Evolutionary conservation across 53 echinoderm and acorn worm genomes (phyloP).

Genomic region (Mesocentrotus franciscanus): DNA sequence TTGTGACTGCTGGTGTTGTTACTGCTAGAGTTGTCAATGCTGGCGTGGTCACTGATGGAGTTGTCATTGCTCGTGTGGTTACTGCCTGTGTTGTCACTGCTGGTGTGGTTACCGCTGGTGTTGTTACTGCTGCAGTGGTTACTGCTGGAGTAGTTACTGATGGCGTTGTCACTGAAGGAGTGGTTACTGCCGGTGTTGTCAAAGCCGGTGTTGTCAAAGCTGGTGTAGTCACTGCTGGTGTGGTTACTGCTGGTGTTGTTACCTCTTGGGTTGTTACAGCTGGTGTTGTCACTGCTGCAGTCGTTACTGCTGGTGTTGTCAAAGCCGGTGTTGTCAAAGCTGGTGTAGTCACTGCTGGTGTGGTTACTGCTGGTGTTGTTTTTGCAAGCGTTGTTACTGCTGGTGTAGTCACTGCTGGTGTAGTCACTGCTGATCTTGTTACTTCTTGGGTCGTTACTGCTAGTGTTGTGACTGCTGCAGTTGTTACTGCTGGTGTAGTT

Average conservation of each 20-base stretch:
- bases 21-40: conserved; percentile 13
- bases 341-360: not conserved
- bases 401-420: conserved; percentile 52
- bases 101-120: conserved; percentile 19
- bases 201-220: conserved; percentile 51
- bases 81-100: not conserved
- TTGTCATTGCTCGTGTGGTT: conserved; percentile 56
- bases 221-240: conserved; percentile 57
- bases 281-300: conserved; percentile 48
- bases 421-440: conserved; percentile 34
- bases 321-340: not conserved
- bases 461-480: not conserved
- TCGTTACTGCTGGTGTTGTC: conserved; percentile 50
- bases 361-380: conserved; percentile 33
- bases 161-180: conserved; percentile 29
- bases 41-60: conserved; percentile 64
- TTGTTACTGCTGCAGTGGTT: not conserved
- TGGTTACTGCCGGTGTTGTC: conserved; percentile 68
- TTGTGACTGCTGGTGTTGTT: not conserved
- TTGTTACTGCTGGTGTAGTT: conserved; percentile 3
- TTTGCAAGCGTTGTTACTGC: conserved; percentile 33
- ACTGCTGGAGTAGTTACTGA: conserved; percentile 30
- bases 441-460: conserved; percentile 36
- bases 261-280: conserved; percentile 59
- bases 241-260: conserved; percentile 64